phyloP scores from a whole-genome alignment of 1,140 invertebrate genomes.

The Aphis gossypii region DNA sequence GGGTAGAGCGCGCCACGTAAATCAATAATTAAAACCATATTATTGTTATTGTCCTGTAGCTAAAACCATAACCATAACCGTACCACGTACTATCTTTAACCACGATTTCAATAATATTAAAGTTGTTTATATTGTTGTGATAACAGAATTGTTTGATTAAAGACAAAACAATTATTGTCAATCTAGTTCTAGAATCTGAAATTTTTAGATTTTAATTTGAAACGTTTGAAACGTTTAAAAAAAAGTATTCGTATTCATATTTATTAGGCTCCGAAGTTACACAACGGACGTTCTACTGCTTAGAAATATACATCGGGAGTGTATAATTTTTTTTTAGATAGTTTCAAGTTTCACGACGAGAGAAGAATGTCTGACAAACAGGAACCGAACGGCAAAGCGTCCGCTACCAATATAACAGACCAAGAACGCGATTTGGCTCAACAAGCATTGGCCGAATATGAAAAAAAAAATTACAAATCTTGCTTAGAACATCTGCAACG shows the following conservation, averaged over 20 bases:
- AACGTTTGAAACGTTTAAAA: background rate
- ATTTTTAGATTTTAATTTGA: background rate
- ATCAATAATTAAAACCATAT: background rate
- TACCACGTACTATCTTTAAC: no score
- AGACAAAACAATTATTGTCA: background rate
- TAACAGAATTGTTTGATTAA: background rate
- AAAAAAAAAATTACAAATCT: conserved; percentile 67
- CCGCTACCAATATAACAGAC: conserved; percentile 64
- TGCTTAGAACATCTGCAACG: conserved; percentile 71
- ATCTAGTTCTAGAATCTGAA: background rate
- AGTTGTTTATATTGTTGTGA: background rate
- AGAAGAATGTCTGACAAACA: conserved; percentile 31
- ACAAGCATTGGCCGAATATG: conserved; percentile 69
- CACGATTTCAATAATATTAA: background rate
- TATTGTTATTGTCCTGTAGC: no score
- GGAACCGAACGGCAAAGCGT: background rate
- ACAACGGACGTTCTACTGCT: background rate
- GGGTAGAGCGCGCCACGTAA: background rate
- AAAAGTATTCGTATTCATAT: background rate
- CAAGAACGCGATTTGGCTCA: conserved; percentile 69
- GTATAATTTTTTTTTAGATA: background rate
- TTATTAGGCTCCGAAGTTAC: background rate
- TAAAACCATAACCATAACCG: no score
- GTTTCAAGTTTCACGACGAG: background rate
- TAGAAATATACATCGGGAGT: background rate